phyloP scores from a whole-genome alignment of 2,888 invertebrate species.

The Ennomos quercinarius region DNA sequence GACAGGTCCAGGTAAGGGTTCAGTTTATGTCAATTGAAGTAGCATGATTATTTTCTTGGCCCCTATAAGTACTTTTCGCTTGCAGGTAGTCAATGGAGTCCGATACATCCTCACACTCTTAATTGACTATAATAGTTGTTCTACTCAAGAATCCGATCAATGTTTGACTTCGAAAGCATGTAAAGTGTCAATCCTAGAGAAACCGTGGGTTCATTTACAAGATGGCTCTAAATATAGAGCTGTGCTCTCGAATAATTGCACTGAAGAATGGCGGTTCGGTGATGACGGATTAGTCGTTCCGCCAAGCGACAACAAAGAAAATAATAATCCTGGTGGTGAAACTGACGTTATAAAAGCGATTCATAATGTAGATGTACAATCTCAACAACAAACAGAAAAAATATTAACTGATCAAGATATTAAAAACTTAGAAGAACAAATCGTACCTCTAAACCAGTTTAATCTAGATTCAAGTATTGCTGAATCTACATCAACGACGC shows the following conservation, averaged over 20 bases:
- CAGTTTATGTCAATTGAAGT: neutral
- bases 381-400: slow-evolving; percentile 56
- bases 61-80: slow-evolving; percentile 32
- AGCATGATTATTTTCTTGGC: neutral
- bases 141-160: slow-evolving; percentile 49
- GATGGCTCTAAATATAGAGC: slow-evolving; percentile 86
- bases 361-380: slow-evolving; percentile 60
- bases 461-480: slow-evolving; percentile 22
- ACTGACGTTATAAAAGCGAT: slow-evolving; percentile 63
- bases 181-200: slow-evolving; percentile 87
- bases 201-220: slow-evolving; percentile 86
- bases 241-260: slow-evolving; percentile 88
- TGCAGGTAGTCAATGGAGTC: slow-evolving; percentile 86
- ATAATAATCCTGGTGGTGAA: slow-evolving; percentile 35
- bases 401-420: slow-evolving; percentile 64
- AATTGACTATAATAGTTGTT: slow-evolving; percentile 79
- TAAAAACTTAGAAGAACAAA: slow-evolving; percentile 72
- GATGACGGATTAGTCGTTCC: slow-evolving; percentile 65
- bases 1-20: slow-evolving; percentile 81
- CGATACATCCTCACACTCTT: slow-evolving; percentile 84
- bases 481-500: slow-evolving; percentile 26
- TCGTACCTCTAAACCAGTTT: slow-evolving; percentile 60
- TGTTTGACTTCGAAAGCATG: slow-evolving; percentile 78
- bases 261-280: slow-evolving; percentile 81
- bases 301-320: slow-evolving; percentile 33